These are phyloP conservation scores for zebrafish (Danio rerio) DNA, from an alignment of 2,113 vertebrate species.

Conservation along the genomic window DNA sequence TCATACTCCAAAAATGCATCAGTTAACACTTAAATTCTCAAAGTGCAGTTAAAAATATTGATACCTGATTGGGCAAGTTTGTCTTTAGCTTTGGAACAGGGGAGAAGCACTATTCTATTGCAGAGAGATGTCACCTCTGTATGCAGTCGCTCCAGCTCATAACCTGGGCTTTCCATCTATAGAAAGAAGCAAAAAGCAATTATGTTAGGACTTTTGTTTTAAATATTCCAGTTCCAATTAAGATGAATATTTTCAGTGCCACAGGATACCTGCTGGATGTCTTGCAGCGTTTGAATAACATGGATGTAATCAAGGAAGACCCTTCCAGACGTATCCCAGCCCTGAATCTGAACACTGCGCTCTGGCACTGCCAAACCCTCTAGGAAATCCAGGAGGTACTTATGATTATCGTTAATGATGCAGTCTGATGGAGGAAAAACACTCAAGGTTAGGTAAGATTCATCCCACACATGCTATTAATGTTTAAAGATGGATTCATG, in stretches of 20 bases:
- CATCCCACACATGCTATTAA: too few relatives aligned
- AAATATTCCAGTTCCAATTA: too few relatives aligned
- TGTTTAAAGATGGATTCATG: too few relatives aligned
- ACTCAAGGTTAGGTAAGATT: neutral
- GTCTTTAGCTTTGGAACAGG: slow-evolving; percentile 85
- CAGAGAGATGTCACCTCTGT: slow-evolving; percentile 89
- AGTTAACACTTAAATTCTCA: neutral
- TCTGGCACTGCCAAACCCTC: slow-evolving; percentile 86
- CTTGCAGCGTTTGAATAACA: slow-evolving; percentile 84
- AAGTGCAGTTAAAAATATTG: neutral
- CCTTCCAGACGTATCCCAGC: slow-evolving; percentile 91
- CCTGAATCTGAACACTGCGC: slow-evolving; percentile 86
- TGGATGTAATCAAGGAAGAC: slow-evolving; percentile 93
- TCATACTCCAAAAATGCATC: too few relatives aligned
- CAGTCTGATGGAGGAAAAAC: slow-evolving; percentile 80
- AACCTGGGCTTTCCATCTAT: slow-evolving; percentile 84
- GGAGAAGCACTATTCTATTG: slow-evolving; percentile 87
- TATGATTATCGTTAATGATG: slow-evolving; percentile 94
- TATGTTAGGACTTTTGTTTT: neutral
- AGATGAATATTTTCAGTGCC: neutral
- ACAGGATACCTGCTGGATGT: slow-evolving; percentile 83
- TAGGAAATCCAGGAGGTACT: slow-evolving; percentile 90
- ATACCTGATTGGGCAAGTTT: slow-evolving; percentile 92
- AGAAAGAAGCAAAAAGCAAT: neutral
- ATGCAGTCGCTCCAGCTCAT: slow-evolving; percentile 87